Evolutionary conservation across 2,113 vertebrate genomes (phyloP).

Genomic region (Uropsilus gracilis): DNA sequence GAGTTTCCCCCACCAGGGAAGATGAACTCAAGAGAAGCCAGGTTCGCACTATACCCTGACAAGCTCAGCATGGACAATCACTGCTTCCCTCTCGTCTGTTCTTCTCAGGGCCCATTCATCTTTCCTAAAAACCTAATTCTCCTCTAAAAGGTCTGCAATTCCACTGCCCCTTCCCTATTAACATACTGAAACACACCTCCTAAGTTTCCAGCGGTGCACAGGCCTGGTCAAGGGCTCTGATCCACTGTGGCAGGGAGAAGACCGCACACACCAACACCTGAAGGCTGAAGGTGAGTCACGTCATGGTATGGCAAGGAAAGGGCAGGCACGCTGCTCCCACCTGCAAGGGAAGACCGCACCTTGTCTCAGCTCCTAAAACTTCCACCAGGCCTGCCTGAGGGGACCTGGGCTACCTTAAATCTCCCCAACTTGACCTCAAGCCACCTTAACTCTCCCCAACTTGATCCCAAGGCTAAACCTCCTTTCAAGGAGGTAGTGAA

Average conservation of each 20-base stretch:
- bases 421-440: background rate
- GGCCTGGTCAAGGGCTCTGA: background rate
- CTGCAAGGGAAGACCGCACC: background rate
- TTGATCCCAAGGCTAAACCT: too few species aligned
- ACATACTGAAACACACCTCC: too few species aligned
- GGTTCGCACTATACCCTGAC: too few species aligned
- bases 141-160: too few species aligned
- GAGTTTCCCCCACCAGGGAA: too few species aligned
- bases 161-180: too few species aligned
- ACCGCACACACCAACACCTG: background rate
- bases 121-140: too few species aligned
- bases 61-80: too few species aligned
- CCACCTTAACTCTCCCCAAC: background rate
- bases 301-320: background rate
- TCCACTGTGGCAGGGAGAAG: too few species aligned
- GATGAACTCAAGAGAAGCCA: too few species aligned
- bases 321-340: background rate
- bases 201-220: background rate
- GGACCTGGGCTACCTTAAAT: background rate
- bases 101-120: too few species aligned
- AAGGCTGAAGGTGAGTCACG: background rate
- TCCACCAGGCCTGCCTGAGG: background rate
- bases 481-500: background rate
- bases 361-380: background rate
- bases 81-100: too few species aligned